phyloP scores from a whole-genome alignment of 1,140 invertebrate species.

The Elysia chlorotica region DNA sequence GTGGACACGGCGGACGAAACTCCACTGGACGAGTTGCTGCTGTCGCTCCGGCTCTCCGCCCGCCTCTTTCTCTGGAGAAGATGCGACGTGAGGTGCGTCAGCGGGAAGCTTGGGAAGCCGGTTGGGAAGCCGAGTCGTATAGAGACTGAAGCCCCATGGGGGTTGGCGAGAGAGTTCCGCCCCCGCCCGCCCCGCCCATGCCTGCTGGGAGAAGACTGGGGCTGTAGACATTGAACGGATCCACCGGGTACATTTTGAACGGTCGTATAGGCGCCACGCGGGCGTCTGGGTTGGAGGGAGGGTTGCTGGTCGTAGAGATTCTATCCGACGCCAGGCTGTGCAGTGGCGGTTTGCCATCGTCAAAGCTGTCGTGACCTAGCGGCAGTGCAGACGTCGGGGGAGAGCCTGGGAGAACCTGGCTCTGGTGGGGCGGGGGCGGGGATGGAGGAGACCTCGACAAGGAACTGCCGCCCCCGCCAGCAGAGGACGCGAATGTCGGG shows the following conservation, averaged over 20 bases:
- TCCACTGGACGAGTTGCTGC: slow-evolving; percentile 24
- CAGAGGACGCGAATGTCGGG: not conserved
- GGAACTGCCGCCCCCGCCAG: not conserved
- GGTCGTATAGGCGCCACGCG: slow-evolving; percentile 60
- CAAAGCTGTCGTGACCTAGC: not conserved
- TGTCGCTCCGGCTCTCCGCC: slow-evolving; percentile 25
- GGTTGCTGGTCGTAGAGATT: too few relatives aligned
- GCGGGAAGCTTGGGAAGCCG: slow-evolving; percentile 36
- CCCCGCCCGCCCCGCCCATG: too few relatives aligned
- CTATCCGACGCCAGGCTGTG: not conserved
- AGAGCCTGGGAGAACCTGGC: slow-evolving; percentile 1
- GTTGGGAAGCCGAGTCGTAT: slow-evolving; percentile 32
- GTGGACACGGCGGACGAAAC: not conserved
- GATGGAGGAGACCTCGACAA: not conserved
- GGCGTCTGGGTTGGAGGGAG: too few relatives aligned
- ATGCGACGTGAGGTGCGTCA: slow-evolving; percentile 50
- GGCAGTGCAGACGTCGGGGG: not conserved
- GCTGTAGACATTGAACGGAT: slow-evolving; percentile 68
- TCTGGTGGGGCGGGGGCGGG: not conserved
- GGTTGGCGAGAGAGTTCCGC: not conserved
- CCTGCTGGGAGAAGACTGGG: slow-evolving; percentile 44
- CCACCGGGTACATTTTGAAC: slow-evolving; percentile 75
- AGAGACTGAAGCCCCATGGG: slow-evolving; percentile 26
- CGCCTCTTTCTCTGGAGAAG: slow-evolving; percentile 48
- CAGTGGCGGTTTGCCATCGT: not conserved